Evolutionary conservation across 2,888 invertebrate species (phyloP), one percentile per base, ranked within the genome.

Genomic region (Tetragnatha montana): DNA sequence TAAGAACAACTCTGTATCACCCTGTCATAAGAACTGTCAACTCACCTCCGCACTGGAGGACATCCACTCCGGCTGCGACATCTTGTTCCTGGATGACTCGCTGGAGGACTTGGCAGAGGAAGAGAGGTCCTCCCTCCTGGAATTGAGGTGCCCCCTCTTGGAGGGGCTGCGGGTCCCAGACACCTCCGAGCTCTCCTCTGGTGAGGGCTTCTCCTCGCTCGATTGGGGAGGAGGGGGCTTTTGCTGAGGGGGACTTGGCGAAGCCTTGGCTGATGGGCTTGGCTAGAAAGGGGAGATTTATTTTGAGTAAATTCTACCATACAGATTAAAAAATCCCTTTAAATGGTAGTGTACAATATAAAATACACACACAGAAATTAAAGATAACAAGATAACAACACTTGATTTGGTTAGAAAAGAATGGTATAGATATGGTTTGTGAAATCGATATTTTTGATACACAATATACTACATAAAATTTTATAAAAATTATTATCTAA

Each of bases 151-250:
- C 8, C 68, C 60, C 10, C 68, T 74, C 8, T 81, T 81, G 6
- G 81, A 49, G 12, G 91, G 88, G 22, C 91, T 91, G n/a, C 73
- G 35, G 79, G 79, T 83, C 14, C 91, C 91, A 14, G 91, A 91
- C 35, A 91, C 86, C 73, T 91, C 91, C 70, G 91, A 91, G 21
- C 60, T 85, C 7, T 91, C 91, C 78, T 91, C 91, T 14, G 88
- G 88, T 6, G 87, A 90, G 2, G 90, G 82, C 35, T 87, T 90
- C 35, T 90, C 90, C 51, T 83, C 87, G 21, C 87, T 90, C 21
- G 90, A 82, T 82, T 87, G 8, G 69, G 82, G 35, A 82, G 82
- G 35, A 82, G 69, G 6, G 17, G 68, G 51, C 10, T 51, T n/a
- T 2, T 69, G n/a, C 70, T 51, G 73, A 3, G 69, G 71, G n/a